These are phyloP conservation scores for Alectoris magna DNA, from an alignment of 2,797 vertebrate species.

Conservation along the genomic window DNA sequence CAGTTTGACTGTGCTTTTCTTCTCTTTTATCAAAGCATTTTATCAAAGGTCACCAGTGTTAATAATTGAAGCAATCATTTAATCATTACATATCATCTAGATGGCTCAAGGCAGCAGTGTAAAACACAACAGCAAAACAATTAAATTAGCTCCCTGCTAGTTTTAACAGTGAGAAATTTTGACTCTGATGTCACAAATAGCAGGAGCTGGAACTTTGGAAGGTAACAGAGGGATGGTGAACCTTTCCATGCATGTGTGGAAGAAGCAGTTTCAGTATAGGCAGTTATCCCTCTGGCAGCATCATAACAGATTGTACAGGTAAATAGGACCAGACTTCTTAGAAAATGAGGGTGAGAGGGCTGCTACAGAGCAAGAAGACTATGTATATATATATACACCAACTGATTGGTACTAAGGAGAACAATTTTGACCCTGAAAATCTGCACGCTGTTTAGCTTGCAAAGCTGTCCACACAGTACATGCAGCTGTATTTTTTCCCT, in stretches of 20 bases:
- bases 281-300: background rate
- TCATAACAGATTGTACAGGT: background rate
- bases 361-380: background rate
- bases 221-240: background rate
- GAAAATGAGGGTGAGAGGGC: background rate
- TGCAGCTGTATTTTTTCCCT: background rate
- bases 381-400: background rate
- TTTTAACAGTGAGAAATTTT: background rate
- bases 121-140: background rate
- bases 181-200: background rate
- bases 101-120: background rate
- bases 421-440: background rate
- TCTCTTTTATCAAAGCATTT: slow-evolving; percentile 6
- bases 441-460: background rate
- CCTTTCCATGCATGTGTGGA: background rate
- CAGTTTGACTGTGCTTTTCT: background rate
- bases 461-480: background rate
- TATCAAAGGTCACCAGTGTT: slow-evolving; percentile 4
- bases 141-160: background rate
- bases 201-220: background rate
- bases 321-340: background rate
- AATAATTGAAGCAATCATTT: slow-evolving; percentile 39
- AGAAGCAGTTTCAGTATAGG: background rate
- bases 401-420: background rate
- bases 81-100: background rate